phyloP scores from a whole-genome alignment of 1,140 invertebrate genomes.

The Camponotus vicinus region DNA sequence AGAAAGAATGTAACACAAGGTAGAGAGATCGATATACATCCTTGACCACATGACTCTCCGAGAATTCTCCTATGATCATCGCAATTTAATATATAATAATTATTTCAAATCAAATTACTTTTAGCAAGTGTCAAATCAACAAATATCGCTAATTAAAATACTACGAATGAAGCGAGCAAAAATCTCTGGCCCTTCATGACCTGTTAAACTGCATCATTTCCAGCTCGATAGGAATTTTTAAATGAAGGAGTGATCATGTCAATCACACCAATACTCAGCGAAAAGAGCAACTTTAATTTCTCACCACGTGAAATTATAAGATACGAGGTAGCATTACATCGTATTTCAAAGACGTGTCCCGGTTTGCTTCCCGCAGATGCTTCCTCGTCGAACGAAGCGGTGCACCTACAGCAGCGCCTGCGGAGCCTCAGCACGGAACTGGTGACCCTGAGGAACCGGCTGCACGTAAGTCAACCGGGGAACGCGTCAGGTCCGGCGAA shows the following conservation, averaged over 20 bases:
- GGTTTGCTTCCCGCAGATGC: constrained; percentile 90
- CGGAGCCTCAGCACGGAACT: constrained; percentile 95
- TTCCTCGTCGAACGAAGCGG: constrained; percentile 96
- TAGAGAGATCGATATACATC: neutral
- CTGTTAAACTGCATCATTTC: neutral
- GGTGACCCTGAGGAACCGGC: constrained; percentile 94
- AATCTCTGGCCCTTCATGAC: neutral
- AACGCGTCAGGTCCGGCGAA: constrained; percentile 77
- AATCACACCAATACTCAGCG: neutral
- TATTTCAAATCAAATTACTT: neutral
- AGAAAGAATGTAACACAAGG: constrained; percentile 12
- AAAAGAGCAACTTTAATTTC: neutral
- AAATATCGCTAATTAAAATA: neutral
- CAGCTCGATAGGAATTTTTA: neutral
- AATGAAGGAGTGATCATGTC: neutral
- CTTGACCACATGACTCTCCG: neutral
- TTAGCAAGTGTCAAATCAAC: neutral
- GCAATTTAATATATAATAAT: neutral
- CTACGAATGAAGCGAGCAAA: neutral
- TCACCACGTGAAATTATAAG: neutral
- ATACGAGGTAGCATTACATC: no score
- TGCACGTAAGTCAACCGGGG: constrained; percentile 90
- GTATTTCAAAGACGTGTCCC: neutral
- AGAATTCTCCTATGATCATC: neutral
- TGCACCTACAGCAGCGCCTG: constrained; percentile 95